A percentile compares a stretch with the other conserved stretches of the same genome.
These are phyloP conservation scores for Sisyra terminalis DNA, from an alignment of 2,888 invertebrate species.

Conservation along the genomic window DNA sequence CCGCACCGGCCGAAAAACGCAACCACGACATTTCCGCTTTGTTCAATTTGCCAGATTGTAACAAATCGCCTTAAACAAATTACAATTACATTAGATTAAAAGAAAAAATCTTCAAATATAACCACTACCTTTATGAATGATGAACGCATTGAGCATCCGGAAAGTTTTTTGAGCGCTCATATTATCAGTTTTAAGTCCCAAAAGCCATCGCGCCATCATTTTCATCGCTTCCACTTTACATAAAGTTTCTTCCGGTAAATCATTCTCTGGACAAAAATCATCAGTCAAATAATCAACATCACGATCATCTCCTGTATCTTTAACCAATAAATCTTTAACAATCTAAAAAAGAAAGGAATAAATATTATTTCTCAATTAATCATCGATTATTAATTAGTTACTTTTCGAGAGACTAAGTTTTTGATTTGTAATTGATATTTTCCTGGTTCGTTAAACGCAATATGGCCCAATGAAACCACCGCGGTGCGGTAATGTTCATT, in stretches of 20 bases:
- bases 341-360: slow-evolving; percentile 55
- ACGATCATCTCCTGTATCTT: slow-evolving; percentile 42
- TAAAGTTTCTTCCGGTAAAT: slow-evolving; percentile 77
- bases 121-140: slow-evolving; percentile 68
- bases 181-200: slow-evolving; percentile 77
- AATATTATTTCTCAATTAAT: slow-evolving; percentile 1
- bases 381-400: slow-evolving; percentile 18
- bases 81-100: no score
- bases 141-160: slow-evolving; percentile 85
- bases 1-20: slow-evolving; percentile 81
- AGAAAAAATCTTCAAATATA: no score
- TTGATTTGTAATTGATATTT: slow-evolving; percentile 82
- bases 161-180: slow-evolving; percentile 86
- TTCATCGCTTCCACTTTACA: slow-evolving; percentile 91
- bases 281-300: slow-evolving; percentile 30
- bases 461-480: slow-evolving; percentile 86
- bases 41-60: slow-evolving; percentile 55
- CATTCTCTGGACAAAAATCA: slow-evolving; percentile 75
- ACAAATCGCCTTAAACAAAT: slow-evolving; percentile 18
- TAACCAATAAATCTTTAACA: slow-evolving; percentile 86
- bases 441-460: slow-evolving; percentile 82
- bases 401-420: slow-evolving; percentile 84
- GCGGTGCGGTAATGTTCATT: slow-evolving; percentile 81
- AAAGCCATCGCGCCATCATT: slow-evolving; percentile 89
- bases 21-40: slow-evolving; percentile 88